Base-by-base conservation (phyloP, 2,113 vertebrate genomes). In the Colinus virginianus region DNA sequence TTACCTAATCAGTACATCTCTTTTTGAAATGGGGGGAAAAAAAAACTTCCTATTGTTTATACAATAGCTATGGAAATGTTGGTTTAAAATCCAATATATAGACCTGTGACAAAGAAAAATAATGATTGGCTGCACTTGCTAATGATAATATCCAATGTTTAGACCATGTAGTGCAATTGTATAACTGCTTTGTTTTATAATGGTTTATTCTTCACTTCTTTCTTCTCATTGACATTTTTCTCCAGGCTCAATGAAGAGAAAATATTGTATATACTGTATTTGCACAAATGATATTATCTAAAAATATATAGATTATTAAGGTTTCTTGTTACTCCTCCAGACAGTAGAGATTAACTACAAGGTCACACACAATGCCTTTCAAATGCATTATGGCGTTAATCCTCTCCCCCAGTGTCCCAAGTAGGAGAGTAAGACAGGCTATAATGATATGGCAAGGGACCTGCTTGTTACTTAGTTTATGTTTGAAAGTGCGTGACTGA, bases 311-410 rank as follows among this genome's bases (percentile, higher is more conserved):
- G 56, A 68, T 87, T 78, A 42, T 49, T 49, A 59, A 49, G 66
- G 48, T 22, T 17, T 87, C 61, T 78, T 53, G 42, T 74, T 66
- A 22, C 45, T 90, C 23, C 62, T 90, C 59, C 67, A 34, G 58
- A 43, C 58, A 92, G 38, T 38, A 90, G 51, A 88, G 76, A 83
- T 85, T 94, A 87, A 69, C 76, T 93, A 14, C 56, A 62, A 78
- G 64, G 83, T 94, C 75, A 69, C 45, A 71, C 28, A 55, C 51
- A 84, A 48, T 84, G 34, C 30, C 51, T 92, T 90, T 71, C 53
- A 68, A 88, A 84, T 69, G 43, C 68, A 40, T 51, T 81, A 46
- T 8, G 51, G 55, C 61, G 89, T 87, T 95, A 94, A 95, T 95
- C 81, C 45, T 87, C 78, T 76, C 28, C 42, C 59, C 11, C 40